phyloP scores from a whole-genome alignment of 2,888 invertebrate genomes.

The Idaea dimidiata region DNA sequence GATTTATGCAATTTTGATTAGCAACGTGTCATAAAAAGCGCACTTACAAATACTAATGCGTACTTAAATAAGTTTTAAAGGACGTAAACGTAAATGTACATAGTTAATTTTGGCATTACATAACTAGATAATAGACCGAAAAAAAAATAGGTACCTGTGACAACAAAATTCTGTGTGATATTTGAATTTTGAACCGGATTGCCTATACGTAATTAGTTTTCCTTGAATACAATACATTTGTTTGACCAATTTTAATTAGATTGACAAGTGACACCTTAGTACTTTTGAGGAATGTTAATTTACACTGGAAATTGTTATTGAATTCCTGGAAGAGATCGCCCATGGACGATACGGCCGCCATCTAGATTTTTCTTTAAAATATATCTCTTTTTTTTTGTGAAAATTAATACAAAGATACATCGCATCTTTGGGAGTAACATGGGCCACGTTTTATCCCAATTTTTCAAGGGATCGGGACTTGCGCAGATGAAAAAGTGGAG shows the following conservation, averaged over 20 bases:
- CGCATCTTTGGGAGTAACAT: no score
- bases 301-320: not conserved
- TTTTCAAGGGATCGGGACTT: no score
- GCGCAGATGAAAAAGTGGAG: no score
- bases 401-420: no score
- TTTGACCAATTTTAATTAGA: not conserved
- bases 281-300: not conserved
- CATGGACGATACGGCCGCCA: no score
- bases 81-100: not conserved
- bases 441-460: no score
- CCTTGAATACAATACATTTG: not conserved
- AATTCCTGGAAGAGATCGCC: no score
- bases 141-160: not conserved
- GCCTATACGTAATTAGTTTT: not conserved
- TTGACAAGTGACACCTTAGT: not conserved
- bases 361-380: no score
- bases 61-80: not conserved
- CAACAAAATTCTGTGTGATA: not conserved
- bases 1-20: not conserved
- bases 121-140: not conserved
- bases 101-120: not conserved
- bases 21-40: not conserved
- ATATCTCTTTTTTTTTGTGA: no score
- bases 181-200: not conserved
- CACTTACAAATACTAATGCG: not conserved